Percentiles rank a stretch among this genome's conserved stretches.
Evolutionary conservation across 2,888 invertebrate species (phyloP).

Genomic region (Sphinx pinastri): DNA sequence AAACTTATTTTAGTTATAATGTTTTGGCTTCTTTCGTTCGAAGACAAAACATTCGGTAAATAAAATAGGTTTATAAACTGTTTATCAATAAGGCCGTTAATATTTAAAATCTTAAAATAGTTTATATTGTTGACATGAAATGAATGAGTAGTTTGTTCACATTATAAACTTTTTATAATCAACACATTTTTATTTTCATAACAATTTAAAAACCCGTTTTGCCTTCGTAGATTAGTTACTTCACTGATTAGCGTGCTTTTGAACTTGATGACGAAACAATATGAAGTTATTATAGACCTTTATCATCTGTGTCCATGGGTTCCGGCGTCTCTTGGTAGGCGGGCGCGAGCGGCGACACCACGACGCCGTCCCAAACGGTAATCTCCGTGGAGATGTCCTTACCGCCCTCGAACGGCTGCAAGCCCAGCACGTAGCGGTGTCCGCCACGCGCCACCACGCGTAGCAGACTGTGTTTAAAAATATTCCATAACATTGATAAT

Average conservation of each 20-base stretch:
- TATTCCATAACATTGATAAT: too few species aligned
- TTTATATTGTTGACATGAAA: too few species aligned
- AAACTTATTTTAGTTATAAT: too few species aligned
- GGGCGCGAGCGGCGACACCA: conserved; percentile 96
- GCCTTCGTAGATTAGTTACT: background rate
- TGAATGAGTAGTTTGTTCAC: too few species aligned
- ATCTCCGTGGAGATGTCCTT: conserved; percentile 92
- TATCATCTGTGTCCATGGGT: conserved; percentile 79
- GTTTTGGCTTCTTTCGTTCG: too few species aligned
- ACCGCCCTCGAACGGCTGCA: conserved; percentile 80
- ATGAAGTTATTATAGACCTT: conserved; percentile 52
- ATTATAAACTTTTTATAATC: too few species aligned
- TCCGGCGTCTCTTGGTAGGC: conserved; percentile 93
- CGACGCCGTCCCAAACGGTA: conserved; percentile 98
- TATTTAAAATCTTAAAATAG: too few species aligned
- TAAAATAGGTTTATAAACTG: too few species aligned
- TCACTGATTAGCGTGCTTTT: background rate
- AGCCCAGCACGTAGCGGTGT: conserved; percentile 93
- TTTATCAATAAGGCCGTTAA: too few species aligned
- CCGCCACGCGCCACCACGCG: conserved; percentile 97
- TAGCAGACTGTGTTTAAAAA: conserved; percentile 80
- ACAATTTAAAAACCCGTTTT: too few species aligned
- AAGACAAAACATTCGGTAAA: too few species aligned
- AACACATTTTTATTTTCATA: too few species aligned
- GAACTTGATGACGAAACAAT: background rate